phyloP scores from a whole-genome alignment of 2,113 vertebrate genomes.

The Campylorhamphus procurvoides region DNA sequence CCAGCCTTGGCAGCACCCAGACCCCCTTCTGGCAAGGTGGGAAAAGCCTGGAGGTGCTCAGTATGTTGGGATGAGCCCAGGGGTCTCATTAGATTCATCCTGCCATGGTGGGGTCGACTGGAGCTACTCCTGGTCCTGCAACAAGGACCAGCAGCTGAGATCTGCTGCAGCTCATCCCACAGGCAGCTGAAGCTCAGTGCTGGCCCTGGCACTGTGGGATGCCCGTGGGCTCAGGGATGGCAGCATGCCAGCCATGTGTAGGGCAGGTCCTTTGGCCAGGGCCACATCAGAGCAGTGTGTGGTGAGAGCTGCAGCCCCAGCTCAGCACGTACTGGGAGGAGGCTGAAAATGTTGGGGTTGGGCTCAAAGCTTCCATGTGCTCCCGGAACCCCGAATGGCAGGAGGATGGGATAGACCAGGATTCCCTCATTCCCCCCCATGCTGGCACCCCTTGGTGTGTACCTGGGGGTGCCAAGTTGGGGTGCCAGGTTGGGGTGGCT shows the following conservation, averaged over 20 bases:
- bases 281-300: not conserved
- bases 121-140: not conserved
- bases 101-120: fast-evolving
- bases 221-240: not conserved
- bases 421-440: not conserved
- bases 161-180: not conserved
- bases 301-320: not conserved
- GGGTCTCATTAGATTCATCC: not conserved
- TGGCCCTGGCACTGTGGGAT: fast-evolving
- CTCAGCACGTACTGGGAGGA: not conserved
- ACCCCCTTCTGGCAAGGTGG: fast-evolving
- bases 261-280: not conserved
- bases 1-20: not conserved
- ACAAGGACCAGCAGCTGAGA: not conserved
- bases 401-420: not conserved
- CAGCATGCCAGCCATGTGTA: fast-evolving
- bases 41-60: not conserved
- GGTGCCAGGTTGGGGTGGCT: not conserved
- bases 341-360: not conserved
- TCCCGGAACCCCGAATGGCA: fast-evolving
- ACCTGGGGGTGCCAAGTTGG: not conserved
- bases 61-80: not conserved
- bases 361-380: not conserved
- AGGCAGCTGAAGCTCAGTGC: fast-evolving
- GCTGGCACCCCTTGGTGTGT: not conserved